A percentile compares a stretch with the other conserved stretches of the same genome.
Conservation (phyloP, 2,888 invertebrate species). For the Metacarcinus magister region DNA sequence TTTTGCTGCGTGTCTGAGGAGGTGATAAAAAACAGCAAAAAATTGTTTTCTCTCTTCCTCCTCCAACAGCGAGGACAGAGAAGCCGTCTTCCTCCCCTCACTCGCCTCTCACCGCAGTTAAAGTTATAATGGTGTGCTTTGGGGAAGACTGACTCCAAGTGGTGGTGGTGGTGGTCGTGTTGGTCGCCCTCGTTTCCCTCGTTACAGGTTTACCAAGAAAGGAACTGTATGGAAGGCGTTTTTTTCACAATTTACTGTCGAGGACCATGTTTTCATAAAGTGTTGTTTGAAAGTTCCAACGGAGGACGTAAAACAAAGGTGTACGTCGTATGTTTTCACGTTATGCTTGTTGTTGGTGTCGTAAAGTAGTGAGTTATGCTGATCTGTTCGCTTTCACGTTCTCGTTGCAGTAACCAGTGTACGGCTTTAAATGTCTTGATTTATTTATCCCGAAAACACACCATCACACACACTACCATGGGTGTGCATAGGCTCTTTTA, state of each 20-base stretch:
- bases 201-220: background rate
- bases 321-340: no score
- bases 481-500: background rate
- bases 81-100: constrained; percentile 23
- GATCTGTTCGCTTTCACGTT: background rate
- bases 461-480: no score
- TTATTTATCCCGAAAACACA: no score
- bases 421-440: background rate
- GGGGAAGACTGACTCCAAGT: background rate
- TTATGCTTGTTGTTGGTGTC: background rate
- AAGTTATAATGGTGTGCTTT: constrained; percentile 2
- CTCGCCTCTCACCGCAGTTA: background rate
- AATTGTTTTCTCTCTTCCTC: background rate
- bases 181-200: background rate
- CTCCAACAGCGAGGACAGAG: background rate
- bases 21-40: no score
- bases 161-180: background rate
- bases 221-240: background rate
- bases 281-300: background rate
- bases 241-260: background rate
- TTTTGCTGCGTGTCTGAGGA: no score
- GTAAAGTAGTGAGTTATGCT: background rate
- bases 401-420: background rate
- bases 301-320: background rate
- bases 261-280: background rate